Conservation (phyloP, 1,140 invertebrate genomes). For the Tenebrio molitor region DNA sequence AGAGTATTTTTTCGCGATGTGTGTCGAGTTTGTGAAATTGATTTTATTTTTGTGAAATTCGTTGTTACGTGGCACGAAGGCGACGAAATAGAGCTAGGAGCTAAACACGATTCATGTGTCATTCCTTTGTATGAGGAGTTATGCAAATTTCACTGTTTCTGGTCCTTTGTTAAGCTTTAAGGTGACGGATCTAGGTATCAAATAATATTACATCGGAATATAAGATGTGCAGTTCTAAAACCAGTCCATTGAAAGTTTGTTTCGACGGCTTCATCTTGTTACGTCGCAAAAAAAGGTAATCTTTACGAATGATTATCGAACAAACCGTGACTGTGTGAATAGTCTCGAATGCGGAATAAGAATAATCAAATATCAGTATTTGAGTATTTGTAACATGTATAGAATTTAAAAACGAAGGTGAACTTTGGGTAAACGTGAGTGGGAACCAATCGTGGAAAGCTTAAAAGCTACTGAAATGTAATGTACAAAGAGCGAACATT, state of each 20-base stretch:
- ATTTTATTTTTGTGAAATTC: conserved; percentile 35
- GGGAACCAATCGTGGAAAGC: conserved; percentile 4
- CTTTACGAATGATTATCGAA: too few relatives aligned
- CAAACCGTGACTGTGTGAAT: too few relatives aligned
- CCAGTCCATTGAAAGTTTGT: neutral
- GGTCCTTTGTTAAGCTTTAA: conserved; percentile 24
- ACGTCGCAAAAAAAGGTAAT: too few relatives aligned
- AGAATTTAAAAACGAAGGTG: conserved; percentile 17
- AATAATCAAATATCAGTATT: too few relatives aligned
- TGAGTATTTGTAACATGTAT: too few relatives aligned
- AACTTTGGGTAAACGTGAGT: conserved; percentile 20
- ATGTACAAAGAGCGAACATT: conserved; percentile 34
- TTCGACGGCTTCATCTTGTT: too few relatives aligned
- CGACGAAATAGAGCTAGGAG: conserved; percentile 1
- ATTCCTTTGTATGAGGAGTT: conserved; percentile 24
- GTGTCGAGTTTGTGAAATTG: conserved; percentile 15
- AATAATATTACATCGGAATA: neutral
- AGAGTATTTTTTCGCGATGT: neutral
- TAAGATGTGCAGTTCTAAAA: neutral
- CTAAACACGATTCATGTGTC: conserved; percentile 28
- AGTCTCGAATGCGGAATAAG: too few relatives aligned
- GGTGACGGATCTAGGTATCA: conserved; percentile 22
- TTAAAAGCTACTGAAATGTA: conserved; percentile 30
- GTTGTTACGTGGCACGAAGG: neutral
- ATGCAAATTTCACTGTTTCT: conserved; percentile 22